phyloP scores from a whole-genome alignment of 37 sponge, comb jelly and placozoan genomes.

The Dysidea cf. avara region DNA sequence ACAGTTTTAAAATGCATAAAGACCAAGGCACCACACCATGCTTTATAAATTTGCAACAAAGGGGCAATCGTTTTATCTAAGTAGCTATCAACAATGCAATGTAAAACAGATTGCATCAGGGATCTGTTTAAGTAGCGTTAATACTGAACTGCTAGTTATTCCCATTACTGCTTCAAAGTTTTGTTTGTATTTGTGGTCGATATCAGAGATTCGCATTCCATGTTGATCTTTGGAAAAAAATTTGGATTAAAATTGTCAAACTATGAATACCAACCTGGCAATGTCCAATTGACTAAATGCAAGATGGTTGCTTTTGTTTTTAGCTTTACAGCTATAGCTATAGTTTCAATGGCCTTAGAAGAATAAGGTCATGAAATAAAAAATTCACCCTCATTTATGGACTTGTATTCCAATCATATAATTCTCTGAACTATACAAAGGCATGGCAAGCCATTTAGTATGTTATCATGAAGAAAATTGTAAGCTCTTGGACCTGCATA shows the following conservation, averaged over 20 bases:
- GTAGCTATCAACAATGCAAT: no score
- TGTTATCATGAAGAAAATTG: no score
- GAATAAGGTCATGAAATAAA: not conserved
- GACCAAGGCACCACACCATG: conserved; percentile 43
- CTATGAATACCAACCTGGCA: conserved; percentile 23
- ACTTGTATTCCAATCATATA: not conserved
- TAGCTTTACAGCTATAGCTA: conserved; percentile 27
- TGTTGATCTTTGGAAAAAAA: conserved; percentile 10
- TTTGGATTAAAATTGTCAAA: not conserved
- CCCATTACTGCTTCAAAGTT: conserved; percentile 19
- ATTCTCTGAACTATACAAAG: conserved; percentile 18
- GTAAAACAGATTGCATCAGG: conserved; percentile 38
- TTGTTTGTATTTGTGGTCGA: conserved; percentile 17
- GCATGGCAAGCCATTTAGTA: conserved; percentile 17
- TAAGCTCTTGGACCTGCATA: no score
- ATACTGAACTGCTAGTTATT: not conserved
- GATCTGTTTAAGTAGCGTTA: conserved; percentile 1
- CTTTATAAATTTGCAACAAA: conserved; percentile 2
- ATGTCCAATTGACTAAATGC: conserved; percentile 3
- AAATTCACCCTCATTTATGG: conserved; percentile 10
- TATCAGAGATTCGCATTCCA: conserved; percentile 10
- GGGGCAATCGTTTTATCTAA: conserved; percentile 20
- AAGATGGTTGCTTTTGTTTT: conserved; percentile 15
- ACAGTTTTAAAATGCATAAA: no score
- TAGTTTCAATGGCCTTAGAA: not conserved